These are phyloP conservation scores for Muscicapa striata DNA, from an alignment of 2,797 vertebrate genomes.

Conservation along the genomic window DNA sequence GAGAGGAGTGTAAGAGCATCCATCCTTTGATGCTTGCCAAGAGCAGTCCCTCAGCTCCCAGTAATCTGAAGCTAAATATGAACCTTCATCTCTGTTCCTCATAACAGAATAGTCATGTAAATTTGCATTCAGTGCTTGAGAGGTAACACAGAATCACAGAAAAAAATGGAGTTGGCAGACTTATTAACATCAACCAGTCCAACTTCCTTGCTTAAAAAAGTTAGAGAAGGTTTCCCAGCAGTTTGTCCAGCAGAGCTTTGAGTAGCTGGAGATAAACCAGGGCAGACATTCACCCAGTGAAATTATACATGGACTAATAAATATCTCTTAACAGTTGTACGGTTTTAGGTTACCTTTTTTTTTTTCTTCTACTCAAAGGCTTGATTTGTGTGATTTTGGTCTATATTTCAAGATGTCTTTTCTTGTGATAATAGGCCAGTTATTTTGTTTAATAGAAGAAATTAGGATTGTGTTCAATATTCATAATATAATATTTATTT, in stretches of 20 bases:
- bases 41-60: not conserved
- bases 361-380: not conserved
- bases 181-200: not conserved
- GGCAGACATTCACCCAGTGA: not conserved
- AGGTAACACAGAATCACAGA: not conserved
- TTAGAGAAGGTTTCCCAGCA: not conserved
- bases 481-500: not conserved
- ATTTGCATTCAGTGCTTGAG: not conserved
- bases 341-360: not conserved
- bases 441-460: not conserved
- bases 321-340: not conserved
- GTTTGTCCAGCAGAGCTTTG: not conserved
- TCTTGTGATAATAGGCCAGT: not conserved
- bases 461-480: not conserved
- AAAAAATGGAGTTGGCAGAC: not conserved
- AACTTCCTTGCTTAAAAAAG: not conserved
- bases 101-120: not conserved
- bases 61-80: not conserved
- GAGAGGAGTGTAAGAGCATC: not conserved
- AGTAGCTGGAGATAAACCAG: not conserved
- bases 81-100: not conserved
- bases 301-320: not conserved
- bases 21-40: not conserved
- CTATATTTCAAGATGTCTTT: not conserved
- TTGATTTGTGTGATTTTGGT: not conserved